Evolutionary conservation across 2,113 vertebrate species (phyloP), one percentile per base, ranked within the genome.

Genomic region (Spea multiplicata): DNA sequence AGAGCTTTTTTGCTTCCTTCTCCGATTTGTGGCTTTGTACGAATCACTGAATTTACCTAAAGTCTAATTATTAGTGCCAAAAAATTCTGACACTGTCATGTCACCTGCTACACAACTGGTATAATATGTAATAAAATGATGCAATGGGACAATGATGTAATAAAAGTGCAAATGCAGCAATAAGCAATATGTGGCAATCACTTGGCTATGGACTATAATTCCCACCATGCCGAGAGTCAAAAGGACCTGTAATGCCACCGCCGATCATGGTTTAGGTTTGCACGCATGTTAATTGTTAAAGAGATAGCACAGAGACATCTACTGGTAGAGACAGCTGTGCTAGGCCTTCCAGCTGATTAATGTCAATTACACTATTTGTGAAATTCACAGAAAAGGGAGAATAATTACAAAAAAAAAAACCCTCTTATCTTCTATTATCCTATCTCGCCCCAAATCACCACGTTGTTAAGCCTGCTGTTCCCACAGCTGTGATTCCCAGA

Each of bases 251-350:
- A 59, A 12, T 59, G 55, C 6, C 10, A 1, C 1, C 4, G 55
- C 55, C 50, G 9, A 12, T 12, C 55, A 12, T 12, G 9, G 14
- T 13, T 13, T 59, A 10, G 10, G 3, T 59, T 8, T 59, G 55
- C 10, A 59, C 55, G 12, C 62, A 4, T 65, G 10, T 44, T 65
- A 17, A 30, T 17, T 65, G 62, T 7, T 65, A 65, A 30, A 65
- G 16, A 30, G 30, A 46, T 12, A 47, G 66, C 66, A 46, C 66
- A 67, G 84, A 78, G 86, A 89, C 88, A 88, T 78, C 88, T 91
- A 81, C 86, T 86, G 87, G 87, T 84, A 62, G 73, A 81, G 80
- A 46, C 52, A 78, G 81, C 78, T 57, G 81, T 7, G 55, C 50
- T 5, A 84, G 14, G 72, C 14, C 73, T 64, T 47, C 5, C 17